A percentile compares a stretch with the other conserved stretches of the same genome.
phyloP scores from a whole-genome alignment of 2,888 invertebrate genomes.

The Anaspis maculata region DNA sequence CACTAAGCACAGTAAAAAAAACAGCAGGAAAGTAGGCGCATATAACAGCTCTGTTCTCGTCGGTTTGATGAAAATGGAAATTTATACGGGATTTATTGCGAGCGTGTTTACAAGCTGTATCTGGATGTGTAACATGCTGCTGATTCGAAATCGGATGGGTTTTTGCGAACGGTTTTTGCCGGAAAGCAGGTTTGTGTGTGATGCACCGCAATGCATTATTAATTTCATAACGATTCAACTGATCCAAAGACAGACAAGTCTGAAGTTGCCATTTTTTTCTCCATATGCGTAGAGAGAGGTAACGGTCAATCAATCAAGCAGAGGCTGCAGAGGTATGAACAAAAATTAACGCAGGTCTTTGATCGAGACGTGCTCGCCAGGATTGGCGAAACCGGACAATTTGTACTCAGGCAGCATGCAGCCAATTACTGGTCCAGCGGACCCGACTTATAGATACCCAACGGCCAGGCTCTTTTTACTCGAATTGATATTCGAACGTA shows the following conservation, averaged over 20 bases:
- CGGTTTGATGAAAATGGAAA: constrained; percentile 16
- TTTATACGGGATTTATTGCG: constrained; percentile 20
- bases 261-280: too few species aligned
- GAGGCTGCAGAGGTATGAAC: too few species aligned
- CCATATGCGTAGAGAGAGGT: too few species aligned
- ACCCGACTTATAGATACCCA: constrained; percentile 20
- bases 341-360: constrained; percentile 1
- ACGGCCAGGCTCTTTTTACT: constrained; percentile 22
- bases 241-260: too few species aligned
- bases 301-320: too few species aligned
- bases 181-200: too few species aligned
- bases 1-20: constrained; percentile 14
- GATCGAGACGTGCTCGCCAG: constrained; percentile 16
- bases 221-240: too few species aligned
- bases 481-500: constrained; percentile 34
- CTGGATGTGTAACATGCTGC: constrained; percentile 14
- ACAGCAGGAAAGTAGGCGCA: too few species aligned
- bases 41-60: constrained; percentile 6
- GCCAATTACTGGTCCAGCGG: constrained; percentile 20
- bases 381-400: constrained; percentile 29
- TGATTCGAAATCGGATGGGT: too few species aligned
- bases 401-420: constrained; percentile 25
- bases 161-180: too few species aligned
- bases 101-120: constrained; percentile 17
- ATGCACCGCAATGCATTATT: too few species aligned